phyloP scores from a whole-genome alignment of 2,113 vertebrate species.

The Daboia siamensis region DNA sequence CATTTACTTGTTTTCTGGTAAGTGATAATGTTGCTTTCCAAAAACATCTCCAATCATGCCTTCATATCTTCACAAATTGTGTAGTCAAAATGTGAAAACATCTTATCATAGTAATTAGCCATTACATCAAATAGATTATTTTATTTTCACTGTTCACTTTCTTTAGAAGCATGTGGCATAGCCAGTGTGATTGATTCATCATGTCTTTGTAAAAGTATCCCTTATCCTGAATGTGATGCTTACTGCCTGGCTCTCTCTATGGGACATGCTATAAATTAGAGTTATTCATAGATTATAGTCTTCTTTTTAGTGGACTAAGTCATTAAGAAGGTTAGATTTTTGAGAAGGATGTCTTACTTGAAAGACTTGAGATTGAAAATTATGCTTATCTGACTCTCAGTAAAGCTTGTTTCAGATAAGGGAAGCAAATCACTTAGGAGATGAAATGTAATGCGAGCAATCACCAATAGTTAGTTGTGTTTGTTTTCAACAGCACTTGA shows the following conservation, averaged over 20 bases:
- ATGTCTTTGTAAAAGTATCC: background rate
- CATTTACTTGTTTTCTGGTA: background rate
- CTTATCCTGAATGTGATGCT: background rate
- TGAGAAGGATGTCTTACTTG: background rate
- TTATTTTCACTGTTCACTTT: background rate
- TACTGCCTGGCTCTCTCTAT: background rate
- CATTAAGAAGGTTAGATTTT: background rate
- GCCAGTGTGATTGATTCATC: background rate
- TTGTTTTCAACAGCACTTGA: background rate
- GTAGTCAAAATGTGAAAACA: background rate
- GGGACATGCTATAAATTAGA: background rate
- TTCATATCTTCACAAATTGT: background rate
- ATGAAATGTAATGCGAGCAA: background rate
- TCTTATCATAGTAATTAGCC: background rate
- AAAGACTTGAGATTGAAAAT: background rate
- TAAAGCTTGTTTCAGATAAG: background rate
- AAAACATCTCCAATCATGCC: background rate
- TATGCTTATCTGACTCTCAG: background rate
- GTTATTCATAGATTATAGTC: background rate
- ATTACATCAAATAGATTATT: background rate
- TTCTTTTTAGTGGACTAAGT: background rate
- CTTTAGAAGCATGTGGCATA: background rate
- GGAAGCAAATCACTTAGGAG: background rate
- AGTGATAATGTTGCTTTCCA: background rate
- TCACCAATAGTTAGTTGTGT: background rate